These are phyloP conservation scores for Stratiomys singularior DNA, from an alignment of 2,888 invertebrate genomes.

Conservation along the genomic window DNA sequence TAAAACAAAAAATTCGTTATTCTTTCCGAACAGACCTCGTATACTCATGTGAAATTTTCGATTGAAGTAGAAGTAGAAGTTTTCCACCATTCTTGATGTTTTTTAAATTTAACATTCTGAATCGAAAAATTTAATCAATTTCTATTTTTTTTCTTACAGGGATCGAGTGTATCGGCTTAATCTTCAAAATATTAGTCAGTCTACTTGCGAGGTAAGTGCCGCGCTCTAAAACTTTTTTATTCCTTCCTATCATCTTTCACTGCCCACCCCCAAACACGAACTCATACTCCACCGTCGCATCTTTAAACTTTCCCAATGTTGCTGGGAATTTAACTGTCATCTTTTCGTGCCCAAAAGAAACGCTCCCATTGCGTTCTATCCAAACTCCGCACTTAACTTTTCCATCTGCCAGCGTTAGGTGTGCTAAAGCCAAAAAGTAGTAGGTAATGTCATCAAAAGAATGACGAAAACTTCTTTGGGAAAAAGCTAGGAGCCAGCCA, in stretches of 20 bases:
- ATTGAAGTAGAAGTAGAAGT: too few species aligned
- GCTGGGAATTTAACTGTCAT: conserved; percentile 23
- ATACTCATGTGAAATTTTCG: too few species aligned
- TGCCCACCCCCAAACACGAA: neutral
- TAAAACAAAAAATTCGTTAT: too few species aligned
- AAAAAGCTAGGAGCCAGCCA: neutral
- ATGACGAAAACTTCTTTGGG: conserved; percentile 19
- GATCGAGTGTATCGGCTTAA: conserved; percentile 74
- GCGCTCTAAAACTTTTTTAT: conserved; percentile 33
- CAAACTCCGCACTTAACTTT: neutral
- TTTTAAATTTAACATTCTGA: too few species aligned
- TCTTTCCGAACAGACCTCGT: too few species aligned
- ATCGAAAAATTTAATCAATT: neutral
- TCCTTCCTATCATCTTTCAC: conserved; percentile 3
- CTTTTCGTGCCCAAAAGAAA: conserved; percentile 15
- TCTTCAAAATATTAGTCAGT: conserved; percentile 74
- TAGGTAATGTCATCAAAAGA: conserved; percentile 33
- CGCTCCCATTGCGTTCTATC: neutral
- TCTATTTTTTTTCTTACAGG: conserved; percentile 66
- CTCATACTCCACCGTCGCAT: neutral
- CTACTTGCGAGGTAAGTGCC: conserved; percentile 73
- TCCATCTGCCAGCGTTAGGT: conserved; percentile 4
- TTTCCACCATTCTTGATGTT: too few species aligned
- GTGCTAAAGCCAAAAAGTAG: conserved; percentile 1
- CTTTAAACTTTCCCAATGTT: conserved; percentile 24